Percentiles rank a stretch among this genome's conserved stretches.
Conservation (phyloP, 2,888 invertebrate genomes). For the Amphipoea oculea region DNA sequence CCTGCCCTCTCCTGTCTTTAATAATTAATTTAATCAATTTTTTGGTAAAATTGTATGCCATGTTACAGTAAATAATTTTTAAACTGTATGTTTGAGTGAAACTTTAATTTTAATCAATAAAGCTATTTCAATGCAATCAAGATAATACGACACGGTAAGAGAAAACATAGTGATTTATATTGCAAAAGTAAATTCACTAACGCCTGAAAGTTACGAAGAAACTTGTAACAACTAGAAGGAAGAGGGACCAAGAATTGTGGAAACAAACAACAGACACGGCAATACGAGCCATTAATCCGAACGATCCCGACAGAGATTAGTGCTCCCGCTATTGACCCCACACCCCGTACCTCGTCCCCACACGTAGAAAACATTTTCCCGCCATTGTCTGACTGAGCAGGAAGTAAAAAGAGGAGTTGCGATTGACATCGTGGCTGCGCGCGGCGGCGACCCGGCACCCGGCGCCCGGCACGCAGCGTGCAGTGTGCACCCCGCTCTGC, state of each 20-base stretch:
- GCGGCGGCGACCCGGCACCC: slow-evolving; percentile 59
- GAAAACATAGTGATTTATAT: slow-evolving; percentile 16
- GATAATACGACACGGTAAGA: slow-evolving; percentile 9
- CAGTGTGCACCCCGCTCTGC: slow-evolving; percentile 59
- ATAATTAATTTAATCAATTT: neutral
- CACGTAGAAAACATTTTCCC: slow-evolving; percentile 87
- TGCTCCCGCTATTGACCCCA: slow-evolving; percentile 85
- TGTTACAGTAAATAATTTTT: neutral
- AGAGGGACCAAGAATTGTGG: slow-evolving; percentile 81
- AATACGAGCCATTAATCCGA: slow-evolving; percentile 89
- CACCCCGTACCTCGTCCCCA: slow-evolving; percentile 78
- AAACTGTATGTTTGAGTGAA: neutral
- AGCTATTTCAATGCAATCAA: slow-evolving; percentile 2
- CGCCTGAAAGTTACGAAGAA: slow-evolving; percentile 74
- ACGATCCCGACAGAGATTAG: slow-evolving; percentile 88
- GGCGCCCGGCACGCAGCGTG: slow-evolving; percentile 62
- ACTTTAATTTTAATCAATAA: neutral
- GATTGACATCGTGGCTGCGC: slow-evolving; percentile 84
- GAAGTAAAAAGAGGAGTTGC: slow-evolving; percentile 84
- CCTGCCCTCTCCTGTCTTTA: neutral
- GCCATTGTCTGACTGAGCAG: slow-evolving; percentile 86
- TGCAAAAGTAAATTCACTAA: slow-evolving; percentile 66
- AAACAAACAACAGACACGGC: slow-evolving; percentile 87
- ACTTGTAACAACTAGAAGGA: slow-evolving; percentile 82
- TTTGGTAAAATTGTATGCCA: neutral